Percentiles rank a stretch among this genome's conserved stretches.
Conservation (phyloP, 2,888 invertebrate genomes). For the Disparrhopalites patrizii region DNA sequence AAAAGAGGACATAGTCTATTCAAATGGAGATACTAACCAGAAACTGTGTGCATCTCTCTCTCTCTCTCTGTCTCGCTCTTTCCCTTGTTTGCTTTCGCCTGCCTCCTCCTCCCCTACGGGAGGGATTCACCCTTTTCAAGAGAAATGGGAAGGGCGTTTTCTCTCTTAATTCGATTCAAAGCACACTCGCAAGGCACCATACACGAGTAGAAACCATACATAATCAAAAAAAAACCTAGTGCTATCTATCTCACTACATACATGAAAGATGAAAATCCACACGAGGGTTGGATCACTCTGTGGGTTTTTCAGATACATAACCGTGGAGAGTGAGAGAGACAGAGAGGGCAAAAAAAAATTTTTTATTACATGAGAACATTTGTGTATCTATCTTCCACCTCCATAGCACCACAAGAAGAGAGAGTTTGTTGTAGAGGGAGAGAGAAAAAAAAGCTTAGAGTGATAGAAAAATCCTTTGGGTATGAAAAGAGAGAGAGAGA, state of each 20-base stretch:
- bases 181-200: too few species aligned
- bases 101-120: background rate
- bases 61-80: too few species aligned
- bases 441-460: background rate
- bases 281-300: background rate
- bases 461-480: background rate
- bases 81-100: too few species aligned
- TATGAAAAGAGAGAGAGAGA: background rate
- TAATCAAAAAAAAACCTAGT: background rate
- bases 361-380: constrained; percentile 19
- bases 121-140: constrained; percentile 5
- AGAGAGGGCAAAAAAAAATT: background rate
- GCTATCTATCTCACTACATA: background rate
- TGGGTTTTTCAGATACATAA: too few species aligned
- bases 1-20: too few species aligned
- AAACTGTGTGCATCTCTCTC: too few species aligned
- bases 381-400: background rate
- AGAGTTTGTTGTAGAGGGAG: background rate
- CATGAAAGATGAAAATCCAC: background rate
- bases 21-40: too few species aligned
- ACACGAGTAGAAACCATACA: background rate
- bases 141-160: constrained; percentile 1
- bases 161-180: too few species aligned
- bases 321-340: constrained; percentile 4
- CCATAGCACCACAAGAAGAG: background rate